These are phyloP conservation scores for Brevimyrus niger DNA, from an alignment of 2,113 vertebrate genomes.

Conservation along the genomic window DNA sequence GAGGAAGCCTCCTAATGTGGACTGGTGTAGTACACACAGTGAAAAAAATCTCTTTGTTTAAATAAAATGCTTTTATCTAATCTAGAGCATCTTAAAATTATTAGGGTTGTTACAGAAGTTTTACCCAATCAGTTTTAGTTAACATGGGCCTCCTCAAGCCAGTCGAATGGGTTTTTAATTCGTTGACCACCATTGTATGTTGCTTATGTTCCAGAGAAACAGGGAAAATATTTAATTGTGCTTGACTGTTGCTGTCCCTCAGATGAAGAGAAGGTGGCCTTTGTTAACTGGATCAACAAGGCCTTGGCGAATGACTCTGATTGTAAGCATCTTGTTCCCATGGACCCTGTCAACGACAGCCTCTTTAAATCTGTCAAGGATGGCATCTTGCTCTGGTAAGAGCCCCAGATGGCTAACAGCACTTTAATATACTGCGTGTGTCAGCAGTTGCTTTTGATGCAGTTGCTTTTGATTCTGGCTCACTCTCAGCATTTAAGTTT, in stretches of 20 bases:
- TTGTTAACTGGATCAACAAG: constrained; percentile 98
- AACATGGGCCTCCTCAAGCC: background rate
- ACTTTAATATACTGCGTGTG: background rate
- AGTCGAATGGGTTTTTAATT: background rate
- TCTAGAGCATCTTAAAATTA: background rate
- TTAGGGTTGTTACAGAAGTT: background rate
- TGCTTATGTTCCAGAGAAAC: background rate
- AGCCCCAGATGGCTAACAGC: background rate
- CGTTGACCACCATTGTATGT: background rate
- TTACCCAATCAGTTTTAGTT: background rate
- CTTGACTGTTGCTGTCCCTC: constrained; percentile 27
- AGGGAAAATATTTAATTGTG: background rate
- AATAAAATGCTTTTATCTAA: background rate
- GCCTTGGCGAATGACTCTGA: constrained; percentile 81
- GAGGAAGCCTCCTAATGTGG: background rate
- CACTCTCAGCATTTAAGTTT: background rate
- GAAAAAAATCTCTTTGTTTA: background rate
- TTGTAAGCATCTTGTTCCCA: constrained; percentile 82
- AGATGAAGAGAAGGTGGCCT: constrained; percentile 98
- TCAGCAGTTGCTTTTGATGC: background rate
- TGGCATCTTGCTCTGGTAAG: constrained; percentile 88
- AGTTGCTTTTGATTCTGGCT: background rate
- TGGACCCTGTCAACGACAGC: constrained; percentile 73
- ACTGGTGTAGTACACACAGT: background rate
- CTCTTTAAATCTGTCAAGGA: constrained; percentile 88